A percentile compares a stretch with the other conserved stretches of the same genome.
phyloP scores from a whole-genome alignment of 37 sponge, comb jelly and placozoan species.

The Oopsacas minuta region DNA sequence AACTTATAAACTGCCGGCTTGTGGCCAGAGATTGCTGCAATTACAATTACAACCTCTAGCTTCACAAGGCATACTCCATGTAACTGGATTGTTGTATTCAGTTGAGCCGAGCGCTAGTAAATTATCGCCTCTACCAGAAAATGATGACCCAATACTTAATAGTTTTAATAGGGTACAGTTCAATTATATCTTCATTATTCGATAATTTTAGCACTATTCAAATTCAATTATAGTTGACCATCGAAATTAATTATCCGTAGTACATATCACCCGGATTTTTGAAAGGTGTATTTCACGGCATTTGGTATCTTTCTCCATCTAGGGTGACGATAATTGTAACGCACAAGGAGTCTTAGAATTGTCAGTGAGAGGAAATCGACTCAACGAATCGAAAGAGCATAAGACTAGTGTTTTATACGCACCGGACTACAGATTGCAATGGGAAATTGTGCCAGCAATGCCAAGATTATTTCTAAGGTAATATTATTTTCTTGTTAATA shows the following conservation, averaged over 20 bases:
- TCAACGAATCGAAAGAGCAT: background rate
- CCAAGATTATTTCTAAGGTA: background rate
- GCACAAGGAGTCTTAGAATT: background rate
- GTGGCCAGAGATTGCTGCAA: background rate
- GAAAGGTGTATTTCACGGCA: no score
- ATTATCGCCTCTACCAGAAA: background rate
- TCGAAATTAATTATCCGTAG: no score
- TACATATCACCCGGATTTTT: no score
- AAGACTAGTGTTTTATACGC: background rate
- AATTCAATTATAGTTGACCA: no score
- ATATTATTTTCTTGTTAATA: no score
- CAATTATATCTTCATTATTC: no score
- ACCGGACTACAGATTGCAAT: slow-evolving; percentile 8
- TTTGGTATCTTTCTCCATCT: background rate
- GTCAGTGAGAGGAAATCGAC: background rate
- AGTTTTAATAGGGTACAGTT: background rate
- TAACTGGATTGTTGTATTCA: slow-evolving; percentile 16
- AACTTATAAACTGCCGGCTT: background rate
- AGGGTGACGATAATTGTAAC: background rate
- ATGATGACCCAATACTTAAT: background rate
- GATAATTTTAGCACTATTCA: no score
- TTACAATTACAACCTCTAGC: background rate
- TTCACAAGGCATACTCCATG: background rate
- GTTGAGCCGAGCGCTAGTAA: background rate
- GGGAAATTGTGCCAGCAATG: slow-evolving; percentile 9